phyloP scores from a whole-genome alignment of 2,113 vertebrate genomes.

The Donacobius atricapilla region DNA sequence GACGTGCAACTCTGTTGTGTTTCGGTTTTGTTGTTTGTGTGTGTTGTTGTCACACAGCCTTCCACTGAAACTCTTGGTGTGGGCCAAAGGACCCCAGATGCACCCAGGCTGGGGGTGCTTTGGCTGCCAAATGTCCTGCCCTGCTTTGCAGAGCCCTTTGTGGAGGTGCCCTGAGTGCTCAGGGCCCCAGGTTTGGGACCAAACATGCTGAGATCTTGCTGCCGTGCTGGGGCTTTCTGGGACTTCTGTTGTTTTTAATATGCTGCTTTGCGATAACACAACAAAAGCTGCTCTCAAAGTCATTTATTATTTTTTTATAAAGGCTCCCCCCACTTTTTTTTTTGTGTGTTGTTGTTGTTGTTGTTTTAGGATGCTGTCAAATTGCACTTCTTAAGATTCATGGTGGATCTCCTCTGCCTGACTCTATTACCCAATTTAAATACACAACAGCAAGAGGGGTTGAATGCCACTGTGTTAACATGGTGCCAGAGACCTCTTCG shows the following conservation, averaged over 20 bases:
- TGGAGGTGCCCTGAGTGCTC: neutral
- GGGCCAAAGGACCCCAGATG: neutral
- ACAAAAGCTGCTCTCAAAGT: neutral
- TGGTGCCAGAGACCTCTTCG: slow-evolving; percentile 56
- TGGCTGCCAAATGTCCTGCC: neutral
- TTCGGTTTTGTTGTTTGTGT: neutral
- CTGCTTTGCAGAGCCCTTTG: neutral
- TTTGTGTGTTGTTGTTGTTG: neutral
- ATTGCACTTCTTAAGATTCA: slow-evolving; percentile 68
- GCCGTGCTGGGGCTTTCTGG: neutral
- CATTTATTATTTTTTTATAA: slow-evolving; percentile 5
- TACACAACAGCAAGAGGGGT: slow-evolving; percentile 58
- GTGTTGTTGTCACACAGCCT: neutral
- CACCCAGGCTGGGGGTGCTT: neutral
- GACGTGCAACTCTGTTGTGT: neutral
- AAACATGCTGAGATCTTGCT: neutral
- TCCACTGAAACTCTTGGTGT: neutral
- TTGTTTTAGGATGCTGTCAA: slow-evolving; percentile 28
- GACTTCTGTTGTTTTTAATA: neutral
- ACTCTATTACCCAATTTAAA: slow-evolving; percentile 71
- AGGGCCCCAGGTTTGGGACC: neutral
- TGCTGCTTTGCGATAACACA: neutral
- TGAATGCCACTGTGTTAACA: slow-evolving; percentile 65
- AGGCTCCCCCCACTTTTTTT: neutral
- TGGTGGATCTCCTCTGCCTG: slow-evolving; percentile 45